These are phyloP conservation scores for Vanessa cardui DNA, from an alignment of 2,888 invertebrate genomes.

Conservation along the genomic window DNA sequence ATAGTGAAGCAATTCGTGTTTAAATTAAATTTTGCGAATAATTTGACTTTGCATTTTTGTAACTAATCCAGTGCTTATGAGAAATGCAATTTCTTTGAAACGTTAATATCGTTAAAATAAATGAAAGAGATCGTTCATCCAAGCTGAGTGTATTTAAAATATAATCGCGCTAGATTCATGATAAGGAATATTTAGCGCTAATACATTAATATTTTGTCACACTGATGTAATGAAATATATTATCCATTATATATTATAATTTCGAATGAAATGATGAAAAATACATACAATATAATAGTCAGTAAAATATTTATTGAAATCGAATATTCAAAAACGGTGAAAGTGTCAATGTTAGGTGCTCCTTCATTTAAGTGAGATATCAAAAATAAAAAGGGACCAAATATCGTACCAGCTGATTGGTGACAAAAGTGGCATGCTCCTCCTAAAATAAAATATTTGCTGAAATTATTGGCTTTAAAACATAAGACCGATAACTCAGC, in stretches of 20 bases:
- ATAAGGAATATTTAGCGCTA: constrained; percentile 2
- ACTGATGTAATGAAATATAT: no score
- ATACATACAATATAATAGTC: no score
- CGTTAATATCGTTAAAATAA: background rate
- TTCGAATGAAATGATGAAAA: no score
- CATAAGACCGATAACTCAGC: constrained; percentile 25
- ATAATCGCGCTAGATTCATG: background rate
- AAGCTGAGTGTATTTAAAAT: constrained; percentile 33
- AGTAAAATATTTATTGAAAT: background rate
- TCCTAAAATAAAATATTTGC: constrained; percentile 69
- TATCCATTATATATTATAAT: no score
- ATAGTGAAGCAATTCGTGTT: background rate
- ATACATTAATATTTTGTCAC: no score
- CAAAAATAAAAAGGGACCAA: constrained; percentile 20
- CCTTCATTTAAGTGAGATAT: constrained; percentile 14
- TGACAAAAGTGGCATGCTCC: constrained; percentile 76
- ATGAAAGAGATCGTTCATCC: constrained; percentile 32
- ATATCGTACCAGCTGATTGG: constrained; percentile 63
- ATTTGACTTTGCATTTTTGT: background rate
- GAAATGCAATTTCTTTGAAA: background rate
- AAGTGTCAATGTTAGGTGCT: constrained; percentile 27
- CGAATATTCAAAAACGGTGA: constrained; percentile 8
- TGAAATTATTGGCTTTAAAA: constrained; percentile 13
- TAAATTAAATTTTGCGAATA: background rate
- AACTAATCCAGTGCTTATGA: constrained; percentile 2